These are phyloP conservation scores for Loris lydekkerianus DNA, from an alignment of 2,797 vertebrate species.

Conservation along the genomic window DNA sequence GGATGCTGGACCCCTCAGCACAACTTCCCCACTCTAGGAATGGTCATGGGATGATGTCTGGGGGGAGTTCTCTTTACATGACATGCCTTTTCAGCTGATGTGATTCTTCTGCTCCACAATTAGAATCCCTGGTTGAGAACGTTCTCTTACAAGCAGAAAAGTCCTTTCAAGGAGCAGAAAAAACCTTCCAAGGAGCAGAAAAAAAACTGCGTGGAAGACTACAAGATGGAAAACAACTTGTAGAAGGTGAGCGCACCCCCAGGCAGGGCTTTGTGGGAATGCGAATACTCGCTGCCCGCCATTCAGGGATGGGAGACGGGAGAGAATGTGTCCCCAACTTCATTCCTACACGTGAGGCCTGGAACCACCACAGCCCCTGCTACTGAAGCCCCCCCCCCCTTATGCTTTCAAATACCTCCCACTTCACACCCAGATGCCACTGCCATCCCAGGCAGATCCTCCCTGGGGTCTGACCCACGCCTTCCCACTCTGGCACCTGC, in stretches of 20 bases:
- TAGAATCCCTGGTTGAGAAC: fast-evolving
- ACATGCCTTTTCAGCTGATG: neutral
- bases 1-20: neutral
- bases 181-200: neutral
- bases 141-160: neutral
- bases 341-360: neutral
- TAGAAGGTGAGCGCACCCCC: neutral
- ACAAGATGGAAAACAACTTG: fast-evolving
- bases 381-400: neutral
- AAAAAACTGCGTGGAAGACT: neutral
- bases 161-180: neutral
- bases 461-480: neutral
- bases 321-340: neutral
- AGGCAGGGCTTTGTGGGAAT: neutral
- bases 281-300: neutral
- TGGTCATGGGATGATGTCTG: neutral
- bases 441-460: neutral
- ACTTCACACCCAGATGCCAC: neutral
- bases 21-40: neutral
- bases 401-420: neutral
- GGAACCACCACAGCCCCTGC: neutral
- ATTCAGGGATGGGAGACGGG: neutral
- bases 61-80: neutral
- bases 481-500: neutral
- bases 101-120: slow-evolving; percentile 60